Conservation (phyloP, 2,113 vertebrate species). For the Daboia siamensis region DNA sequence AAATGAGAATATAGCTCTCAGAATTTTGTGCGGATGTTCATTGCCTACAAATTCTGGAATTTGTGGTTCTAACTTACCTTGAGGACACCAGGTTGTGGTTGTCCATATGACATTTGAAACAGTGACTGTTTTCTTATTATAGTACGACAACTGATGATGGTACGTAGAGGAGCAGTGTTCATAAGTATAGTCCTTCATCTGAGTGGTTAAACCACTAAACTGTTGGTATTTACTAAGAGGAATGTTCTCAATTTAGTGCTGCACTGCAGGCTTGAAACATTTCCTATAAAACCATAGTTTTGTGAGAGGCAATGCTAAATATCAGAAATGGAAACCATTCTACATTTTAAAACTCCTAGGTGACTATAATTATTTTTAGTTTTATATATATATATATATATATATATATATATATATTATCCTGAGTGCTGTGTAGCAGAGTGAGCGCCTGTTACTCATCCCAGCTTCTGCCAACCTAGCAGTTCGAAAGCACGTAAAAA, state of each 20-base stretch:
- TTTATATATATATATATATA: too few relatives aligned
- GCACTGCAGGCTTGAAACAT: conserved; percentile 1
- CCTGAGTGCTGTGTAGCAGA: too few relatives aligned
- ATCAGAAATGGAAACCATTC: not conserved
- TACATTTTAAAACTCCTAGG: not conserved
- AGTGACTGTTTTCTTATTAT: accelerated
- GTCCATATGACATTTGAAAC: not conserved
- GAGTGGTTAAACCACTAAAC: conserved; percentile 20
- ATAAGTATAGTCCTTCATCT: not conserved
- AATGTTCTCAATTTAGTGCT: not conserved
- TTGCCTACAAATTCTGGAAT: not conserved
- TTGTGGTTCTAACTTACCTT: not conserved
- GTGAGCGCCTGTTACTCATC: too few relatives aligned
- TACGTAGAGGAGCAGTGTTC: not conserved
- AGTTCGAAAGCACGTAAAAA: too few relatives aligned
- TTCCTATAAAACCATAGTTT: conserved; percentile 1
- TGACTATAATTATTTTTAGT: not conserved
- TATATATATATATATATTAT: too few relatives aligned
- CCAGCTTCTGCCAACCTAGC: too few relatives aligned
- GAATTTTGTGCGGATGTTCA: not conserved
- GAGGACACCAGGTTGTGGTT: not conserved
- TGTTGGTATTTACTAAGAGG: conserved; percentile 14
- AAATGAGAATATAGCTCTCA: not conserved
- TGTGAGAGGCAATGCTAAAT: not conserved
- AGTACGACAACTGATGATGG: not conserved